These are phyloP conservation scores for Heliconius eleuchia DNA, from an alignment of 1,140 invertebrate species.

Conservation along the genomic window DNA sequence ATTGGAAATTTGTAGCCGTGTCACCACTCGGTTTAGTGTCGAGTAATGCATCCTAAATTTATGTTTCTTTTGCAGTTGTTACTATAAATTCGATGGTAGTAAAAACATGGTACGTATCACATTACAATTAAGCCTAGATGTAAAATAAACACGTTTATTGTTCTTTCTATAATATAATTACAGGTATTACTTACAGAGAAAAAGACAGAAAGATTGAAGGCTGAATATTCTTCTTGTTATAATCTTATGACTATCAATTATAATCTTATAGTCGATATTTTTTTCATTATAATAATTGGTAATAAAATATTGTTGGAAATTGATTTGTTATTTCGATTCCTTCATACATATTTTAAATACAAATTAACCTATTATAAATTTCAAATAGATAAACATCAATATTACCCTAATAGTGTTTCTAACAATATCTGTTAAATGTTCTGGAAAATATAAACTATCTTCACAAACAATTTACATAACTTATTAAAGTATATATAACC, in stretches of 20 bases:
- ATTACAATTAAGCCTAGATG: not conserved
- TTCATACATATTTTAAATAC: no score
- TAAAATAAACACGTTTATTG: not conserved
- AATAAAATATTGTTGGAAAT: no score
- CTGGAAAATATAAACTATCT: not conserved
- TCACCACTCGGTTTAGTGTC: constrained; percentile 32
- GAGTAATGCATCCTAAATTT: constrained; percentile 30
- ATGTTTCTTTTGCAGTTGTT: constrained; percentile 22
- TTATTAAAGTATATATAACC: not conserved
- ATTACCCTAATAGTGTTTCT: no score
- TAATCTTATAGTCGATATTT: no score
- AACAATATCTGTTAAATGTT: not conserved
- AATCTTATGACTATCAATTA: no score
- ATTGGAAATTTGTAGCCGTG: constrained; percentile 34
- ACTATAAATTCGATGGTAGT: constrained; percentile 1
- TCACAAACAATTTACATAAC: not conserved
- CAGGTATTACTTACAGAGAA: no score
- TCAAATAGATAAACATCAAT: no score
- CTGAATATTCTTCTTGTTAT: no score
- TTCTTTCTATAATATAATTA: not conserved
- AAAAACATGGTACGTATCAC: not conserved
- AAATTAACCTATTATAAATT: no score
- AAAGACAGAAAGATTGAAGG: no score
- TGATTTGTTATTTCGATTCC: no score
- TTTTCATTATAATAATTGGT: no score